Evolutionary conservation across 2,797 vertebrate genomes (phyloP).

Genomic region (Linurgus olivaceus): DNA sequence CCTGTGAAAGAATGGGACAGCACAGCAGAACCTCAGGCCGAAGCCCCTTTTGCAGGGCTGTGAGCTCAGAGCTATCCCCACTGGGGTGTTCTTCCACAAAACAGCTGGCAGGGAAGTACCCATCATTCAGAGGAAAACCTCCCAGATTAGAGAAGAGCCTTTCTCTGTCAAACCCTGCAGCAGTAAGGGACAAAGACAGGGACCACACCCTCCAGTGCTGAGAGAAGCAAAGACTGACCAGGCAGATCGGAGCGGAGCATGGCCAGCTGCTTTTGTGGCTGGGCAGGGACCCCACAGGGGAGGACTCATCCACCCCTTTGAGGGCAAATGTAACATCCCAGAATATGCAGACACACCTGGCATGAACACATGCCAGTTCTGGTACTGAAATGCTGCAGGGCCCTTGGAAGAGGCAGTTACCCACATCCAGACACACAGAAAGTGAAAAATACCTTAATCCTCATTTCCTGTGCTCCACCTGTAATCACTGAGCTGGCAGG

Average conservation of each 20-base stretch:
- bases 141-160: background rate
- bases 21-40: background rate
- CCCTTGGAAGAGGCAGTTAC: background rate
- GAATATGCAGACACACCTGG: background rate
- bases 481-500: background rate
- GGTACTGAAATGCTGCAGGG: background rate
- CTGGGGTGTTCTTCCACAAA: background rate
- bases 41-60: background rate
- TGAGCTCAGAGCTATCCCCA: background rate
- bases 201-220: background rate
- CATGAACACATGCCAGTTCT: background rate
- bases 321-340: background rate
- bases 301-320: fast-evolving
- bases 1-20: background rate
- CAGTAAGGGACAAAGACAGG: background rate
- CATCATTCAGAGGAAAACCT: background rate
- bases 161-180: background rate
- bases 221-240: background rate
- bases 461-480: background rate
- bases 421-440: background rate
- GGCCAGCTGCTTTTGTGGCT: background rate
- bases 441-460: background rate
- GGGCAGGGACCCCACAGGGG: fast-evolving
- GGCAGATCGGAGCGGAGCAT: background rate
- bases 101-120: background rate